These are phyloP conservation scores for Agriopis marginaria DNA, from an alignment of 2,888 invertebrate genomes.

Conservation along the genomic window DNA sequence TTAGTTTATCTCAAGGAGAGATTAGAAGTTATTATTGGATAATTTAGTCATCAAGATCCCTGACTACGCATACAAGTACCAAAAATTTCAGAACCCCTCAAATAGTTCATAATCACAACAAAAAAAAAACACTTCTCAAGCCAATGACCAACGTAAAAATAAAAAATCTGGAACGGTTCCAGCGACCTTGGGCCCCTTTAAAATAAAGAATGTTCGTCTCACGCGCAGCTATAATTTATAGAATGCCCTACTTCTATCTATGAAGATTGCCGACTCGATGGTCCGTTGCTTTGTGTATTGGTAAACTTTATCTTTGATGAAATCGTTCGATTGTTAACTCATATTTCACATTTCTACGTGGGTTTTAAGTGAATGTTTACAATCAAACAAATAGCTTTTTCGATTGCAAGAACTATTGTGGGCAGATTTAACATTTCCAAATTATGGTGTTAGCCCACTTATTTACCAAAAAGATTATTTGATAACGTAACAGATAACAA, in stretches of 20 bases:
- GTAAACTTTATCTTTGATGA: constrained; percentile 44
- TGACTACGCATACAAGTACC: constrained; percentile 14
- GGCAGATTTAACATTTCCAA: constrained; percentile 33
- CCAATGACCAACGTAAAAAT: constrained; percentile 58
- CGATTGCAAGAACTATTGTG: constrained; percentile 37
- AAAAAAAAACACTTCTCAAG: constrained; percentile 51
- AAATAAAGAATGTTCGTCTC: constrained; percentile 70
- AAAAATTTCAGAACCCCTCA: constrained; percentile 53
- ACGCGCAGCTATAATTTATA: constrained; percentile 72
- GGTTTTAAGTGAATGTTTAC: constrained; percentile 43
- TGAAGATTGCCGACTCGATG: constrained; percentile 56
- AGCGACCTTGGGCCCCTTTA: constrained; percentile 80
- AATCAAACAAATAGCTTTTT: constrained; percentile 39
- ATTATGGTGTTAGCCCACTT: constrained; percentile 25
- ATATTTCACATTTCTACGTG: constrained; percentile 39
- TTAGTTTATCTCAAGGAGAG: not conserved
- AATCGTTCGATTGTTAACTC: constrained; percentile 39
- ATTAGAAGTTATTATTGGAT: not conserved
- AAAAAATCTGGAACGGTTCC: constrained; percentile 78
- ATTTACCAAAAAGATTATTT: constrained; percentile 17
- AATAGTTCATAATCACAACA: constrained; percentile 41
- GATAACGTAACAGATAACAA: constrained; percentile 37
- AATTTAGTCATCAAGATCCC: constrained; percentile 17
- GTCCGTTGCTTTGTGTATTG: constrained; percentile 38
- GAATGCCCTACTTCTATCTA: constrained; percentile 72